phyloP scores from a whole-genome alignment of 2,797 vertebrate species.

The Phoxinus dragarum region DNA sequence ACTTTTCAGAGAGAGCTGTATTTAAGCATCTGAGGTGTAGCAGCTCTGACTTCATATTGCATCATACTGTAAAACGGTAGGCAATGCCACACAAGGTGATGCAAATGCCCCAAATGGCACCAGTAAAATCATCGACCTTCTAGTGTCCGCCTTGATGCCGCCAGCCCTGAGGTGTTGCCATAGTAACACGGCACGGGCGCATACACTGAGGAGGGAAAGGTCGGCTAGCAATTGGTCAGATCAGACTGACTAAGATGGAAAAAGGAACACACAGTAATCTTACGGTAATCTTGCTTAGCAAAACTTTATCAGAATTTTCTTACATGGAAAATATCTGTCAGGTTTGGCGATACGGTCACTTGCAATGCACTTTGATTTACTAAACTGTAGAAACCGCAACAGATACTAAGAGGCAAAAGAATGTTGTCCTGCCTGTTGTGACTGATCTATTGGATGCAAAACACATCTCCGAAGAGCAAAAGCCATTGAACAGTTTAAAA shows the following conservation, averaged over 20 bases:
- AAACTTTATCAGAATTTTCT: conserved; percentile 3
- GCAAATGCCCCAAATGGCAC: conserved; percentile 51
- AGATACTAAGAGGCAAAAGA: conserved; percentile 64
- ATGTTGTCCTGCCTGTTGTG: conserved; percentile 74
- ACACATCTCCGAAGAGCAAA: conserved; percentile 15
- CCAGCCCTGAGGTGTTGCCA: conserved; percentile 69
- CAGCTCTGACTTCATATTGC: conserved; percentile 51
- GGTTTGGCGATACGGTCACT: background rate
- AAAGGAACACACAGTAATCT: conserved; percentile 24
- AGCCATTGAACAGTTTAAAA: background rate
- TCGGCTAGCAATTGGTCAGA: conserved; percentile 61
- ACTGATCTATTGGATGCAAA: conserved; percentile 1
- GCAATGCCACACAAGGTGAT: conserved; percentile 39
- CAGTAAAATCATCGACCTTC: conserved; percentile 44
- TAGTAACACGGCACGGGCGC: conserved; percentile 64
- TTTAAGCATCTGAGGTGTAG: conserved; percentile 21
- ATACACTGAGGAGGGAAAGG: conserved; percentile 59
- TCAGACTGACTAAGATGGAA: conserved; percentile 65
- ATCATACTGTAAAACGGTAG: conserved; percentile 44
- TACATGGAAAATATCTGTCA: background rate
- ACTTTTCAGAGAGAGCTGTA: conserved; percentile 29
- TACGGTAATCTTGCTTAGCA: background rate
- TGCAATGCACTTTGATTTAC: conserved; percentile 8
- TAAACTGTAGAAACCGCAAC: conserved; percentile 46
- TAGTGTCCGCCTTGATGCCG: conserved; percentile 56